phyloP scores from a whole-genome alignment of 1,140 invertebrate genomes.

The Brachionus paranguensis region DNA sequence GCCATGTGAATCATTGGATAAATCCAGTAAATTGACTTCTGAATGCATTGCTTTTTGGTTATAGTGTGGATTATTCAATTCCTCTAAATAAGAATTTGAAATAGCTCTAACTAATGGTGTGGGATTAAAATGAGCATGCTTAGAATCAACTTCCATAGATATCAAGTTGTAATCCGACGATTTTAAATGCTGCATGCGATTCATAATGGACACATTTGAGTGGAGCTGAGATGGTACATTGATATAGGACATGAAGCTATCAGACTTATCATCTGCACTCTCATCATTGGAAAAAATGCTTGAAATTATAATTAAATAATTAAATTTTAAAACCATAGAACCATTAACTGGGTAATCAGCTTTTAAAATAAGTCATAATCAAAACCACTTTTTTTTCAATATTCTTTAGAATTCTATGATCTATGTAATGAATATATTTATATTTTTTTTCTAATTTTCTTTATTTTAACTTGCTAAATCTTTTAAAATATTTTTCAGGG shows the following conservation, averaged over 20 bases:
- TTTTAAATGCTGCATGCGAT: neutral
- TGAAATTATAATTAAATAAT: neutral
- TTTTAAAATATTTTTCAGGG: too few relatives aligned
- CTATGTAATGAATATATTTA: too few relatives aligned
- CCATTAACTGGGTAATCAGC: too few relatives aligned
- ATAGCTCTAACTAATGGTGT: neutral
- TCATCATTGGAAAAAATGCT: neutral
- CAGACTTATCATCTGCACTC: neutral
- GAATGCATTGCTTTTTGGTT: neutral
- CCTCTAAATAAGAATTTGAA: neutral
- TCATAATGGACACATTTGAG: constrained; percentile 6
- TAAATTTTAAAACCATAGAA: neutral
- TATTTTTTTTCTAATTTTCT: too few relatives aligned
- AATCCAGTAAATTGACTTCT: constrained; percentile 1
- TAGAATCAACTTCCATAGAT: neutral
- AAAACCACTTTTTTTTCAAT: too few relatives aligned
- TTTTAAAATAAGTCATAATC: too few relatives aligned
- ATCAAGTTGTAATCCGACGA: neutral
- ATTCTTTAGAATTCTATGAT: too few relatives aligned
- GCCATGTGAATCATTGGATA: neutral
- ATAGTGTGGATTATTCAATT: neutral
- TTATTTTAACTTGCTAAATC: too few relatives aligned
- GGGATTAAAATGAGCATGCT: neutral
- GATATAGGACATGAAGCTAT: neutral
- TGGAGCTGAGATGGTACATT: constrained; percentile 10